Evolutionary conservation across 2,113 vertebrate genomes (phyloP).

Genomic region (Tetrao urogallus): DNA sequence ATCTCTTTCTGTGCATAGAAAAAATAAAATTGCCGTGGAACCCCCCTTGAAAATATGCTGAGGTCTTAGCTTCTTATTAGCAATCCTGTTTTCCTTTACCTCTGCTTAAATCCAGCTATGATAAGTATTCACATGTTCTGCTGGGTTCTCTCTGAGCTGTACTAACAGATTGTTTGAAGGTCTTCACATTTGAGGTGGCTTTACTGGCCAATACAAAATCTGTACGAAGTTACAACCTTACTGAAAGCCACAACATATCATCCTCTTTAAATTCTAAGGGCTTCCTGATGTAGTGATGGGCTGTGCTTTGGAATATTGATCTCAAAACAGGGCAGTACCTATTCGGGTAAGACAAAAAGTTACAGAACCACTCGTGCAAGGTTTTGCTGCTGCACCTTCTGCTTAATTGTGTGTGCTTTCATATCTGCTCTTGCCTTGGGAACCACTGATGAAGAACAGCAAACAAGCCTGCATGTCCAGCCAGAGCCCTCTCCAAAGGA

Average conservation of each 20-base stretch:
- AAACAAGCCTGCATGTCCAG: background rate
- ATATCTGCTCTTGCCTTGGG: background rate
- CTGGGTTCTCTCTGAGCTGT: background rate
- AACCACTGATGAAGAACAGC: background rate
- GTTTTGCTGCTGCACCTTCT: background rate
- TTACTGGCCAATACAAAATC: background rate
- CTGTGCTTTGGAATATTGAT: background rate
- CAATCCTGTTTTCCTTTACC: background rate
- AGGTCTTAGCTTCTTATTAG: background rate
- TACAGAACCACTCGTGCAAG: background rate
- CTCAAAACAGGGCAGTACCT: background rate
- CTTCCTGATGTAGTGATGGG: background rate
- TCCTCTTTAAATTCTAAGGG: background rate
- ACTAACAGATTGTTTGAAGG: background rate
- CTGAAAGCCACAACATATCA: background rate
- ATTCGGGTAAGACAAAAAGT: background rate
- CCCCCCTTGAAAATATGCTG: background rate
- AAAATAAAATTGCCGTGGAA: background rate
- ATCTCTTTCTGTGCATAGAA: background rate
- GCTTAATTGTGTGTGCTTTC: background rate
- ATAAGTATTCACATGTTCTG: background rate
- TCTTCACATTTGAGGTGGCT: background rate
- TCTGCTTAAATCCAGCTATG: background rate
- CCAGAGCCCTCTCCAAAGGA: background rate
- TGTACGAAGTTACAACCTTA: constrained; percentile 1